Evolutionary conservation across 2,888 invertebrate genomes (phyloP), one percentile per base, ranked within the genome.

Genomic region (Amorpha juglandis): DNA sequence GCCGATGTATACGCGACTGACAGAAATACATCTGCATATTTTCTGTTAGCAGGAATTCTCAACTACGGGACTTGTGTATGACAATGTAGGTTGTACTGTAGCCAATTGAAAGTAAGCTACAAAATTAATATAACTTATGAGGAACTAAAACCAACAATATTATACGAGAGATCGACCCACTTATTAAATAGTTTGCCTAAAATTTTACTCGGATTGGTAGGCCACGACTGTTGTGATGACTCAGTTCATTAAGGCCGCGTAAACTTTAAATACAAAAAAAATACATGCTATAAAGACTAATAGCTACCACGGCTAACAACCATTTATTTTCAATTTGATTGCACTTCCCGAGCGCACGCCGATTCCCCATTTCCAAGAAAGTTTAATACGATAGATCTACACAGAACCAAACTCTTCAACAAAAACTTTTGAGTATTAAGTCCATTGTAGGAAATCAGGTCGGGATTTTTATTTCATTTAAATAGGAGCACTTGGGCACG

Each of bases 261-360:
- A 42, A 42, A 4, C 6, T 12, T 45, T 45, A 45, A 1, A 45
- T 45, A 6, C 45, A 14, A 27, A 3, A 27, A 27, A 27, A 4
- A 4, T n/a, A 8, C 1, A 12, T 45, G 14, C 45, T 45, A 11
- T 45, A 45, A 45, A 45, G 1, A 45, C 14, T 45, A 45, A 45
- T 42, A 45, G 45, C 14, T 45, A 45, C 7, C 38, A 11, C 12
- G 42, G 11, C 38, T 58, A 12, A 12, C 19, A 42, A 42, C 42
- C 58, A 58, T 42, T 58, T 58, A 55, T 55, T 55, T 38, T 38
- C 38, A 58, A 58, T 42, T 19, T 58, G 19, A 58, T 58, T 58
- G 42, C 33, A n/a, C 19, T 58, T 16, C 11, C 58, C 38, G 19
- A 42, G 50, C 9, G 38, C 58, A 19, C 38, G 19, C 42, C 6